Evolutionary conservation across 1,140 invertebrate genomes (phyloP), one percentile per base, ranked within the genome.

Genomic region (Zaprionus vittiger): DNA sequence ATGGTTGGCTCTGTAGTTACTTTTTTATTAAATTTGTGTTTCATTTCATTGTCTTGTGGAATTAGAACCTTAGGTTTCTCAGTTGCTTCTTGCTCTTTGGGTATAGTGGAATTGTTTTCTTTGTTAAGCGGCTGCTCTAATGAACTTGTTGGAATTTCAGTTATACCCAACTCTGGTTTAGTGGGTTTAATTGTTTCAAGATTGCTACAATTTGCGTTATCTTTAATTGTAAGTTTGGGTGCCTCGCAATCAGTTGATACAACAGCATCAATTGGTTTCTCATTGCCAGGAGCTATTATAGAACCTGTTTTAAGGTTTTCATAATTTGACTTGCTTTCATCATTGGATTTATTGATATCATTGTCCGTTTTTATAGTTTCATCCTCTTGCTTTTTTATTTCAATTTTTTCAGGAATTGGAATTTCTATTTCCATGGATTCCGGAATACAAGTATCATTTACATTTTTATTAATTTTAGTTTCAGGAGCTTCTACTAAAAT

Each of bases 11-110:
- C 77, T 6, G 49, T 11, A 22, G 57, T 15, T 2, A 44, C 22
- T 67, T 81, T 87, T 20, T 83, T 87, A 2, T 60, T 52, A 0
- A 59, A 31, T 73, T 87, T 87, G 3, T 77, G 73, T 17, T 87
- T 87, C 2, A 60, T 37, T 14, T 87, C 83, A 4, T 20, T 14
- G 12, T 75, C 73, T 12, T 59, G 73, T 11, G 26, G 11, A 31
- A 24, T 44, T 1, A 22, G 6, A 11, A 12, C 60, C 11, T 49
- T n/a, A 20, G 54, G 11, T 60, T 75, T 75, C n/a, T 28, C 59
- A 11, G 14, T n/a, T 17, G 5, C 22, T 31, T 37, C 15, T 34
- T 75, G 60, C 12, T 75, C 59, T 1, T 52, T 59, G 1, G 15
- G n/a, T 34, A 24, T 1, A 22, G 28, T 17, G 20, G 24, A 11